Evolutionary conservation across 2,113 vertebrate species (phyloP).

Genomic region (Trematocara marginatum): DNA sequence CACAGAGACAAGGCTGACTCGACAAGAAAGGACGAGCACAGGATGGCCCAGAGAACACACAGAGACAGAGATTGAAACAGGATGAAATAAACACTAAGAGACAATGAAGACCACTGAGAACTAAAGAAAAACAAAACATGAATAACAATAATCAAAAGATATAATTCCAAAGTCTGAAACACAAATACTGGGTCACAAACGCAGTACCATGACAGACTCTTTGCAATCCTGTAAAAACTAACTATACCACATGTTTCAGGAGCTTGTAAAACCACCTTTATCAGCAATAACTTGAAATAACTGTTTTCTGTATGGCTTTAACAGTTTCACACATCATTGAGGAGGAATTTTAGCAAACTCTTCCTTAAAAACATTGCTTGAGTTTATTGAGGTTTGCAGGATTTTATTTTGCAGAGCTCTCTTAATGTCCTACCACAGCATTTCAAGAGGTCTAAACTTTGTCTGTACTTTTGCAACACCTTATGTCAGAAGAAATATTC

Average conservation of each 20-base stretch:
- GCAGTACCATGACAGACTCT: accelerated
- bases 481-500: not conserved
- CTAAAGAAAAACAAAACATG: not conserved
- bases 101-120: accelerated
- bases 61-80: not conserved
- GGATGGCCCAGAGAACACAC: not conserved
- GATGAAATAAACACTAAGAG: not conserved
- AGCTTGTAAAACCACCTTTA: not conserved
- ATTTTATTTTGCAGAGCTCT: not conserved
- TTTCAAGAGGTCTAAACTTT: not conserved
- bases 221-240: accelerated
- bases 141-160: not conserved
- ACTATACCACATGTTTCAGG: not conserved
- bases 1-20: not conserved
- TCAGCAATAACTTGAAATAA: not conserved
- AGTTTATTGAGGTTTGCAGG: not conserved
- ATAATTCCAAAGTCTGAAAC: accelerated
- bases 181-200: not conserved
- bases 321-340: not conserved
- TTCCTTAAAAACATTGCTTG: not conserved
- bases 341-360: not conserved
- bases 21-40: not conserved
- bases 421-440: not conserved
- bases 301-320: not conserved
- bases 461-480: not conserved